A percentile compares a stretch with the other conserved stretches of the same genome.
phyloP scores from a whole-genome alignment of 2,888 invertebrate species.

The Lochmaea capreae region DNA sequence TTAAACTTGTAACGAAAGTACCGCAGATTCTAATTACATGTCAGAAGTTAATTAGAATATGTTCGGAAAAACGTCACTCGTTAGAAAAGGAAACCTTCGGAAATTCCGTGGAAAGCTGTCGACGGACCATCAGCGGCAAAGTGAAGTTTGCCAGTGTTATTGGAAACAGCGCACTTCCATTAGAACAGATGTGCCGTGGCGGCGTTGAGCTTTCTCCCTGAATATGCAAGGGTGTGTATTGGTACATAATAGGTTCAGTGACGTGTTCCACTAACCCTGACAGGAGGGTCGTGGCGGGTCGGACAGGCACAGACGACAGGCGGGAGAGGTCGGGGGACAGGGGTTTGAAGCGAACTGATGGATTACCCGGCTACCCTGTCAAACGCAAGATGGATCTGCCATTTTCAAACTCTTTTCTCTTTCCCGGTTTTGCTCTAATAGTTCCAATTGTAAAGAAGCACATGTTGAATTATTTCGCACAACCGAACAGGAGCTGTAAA shows the following conservation, averaged over 20 bases:
- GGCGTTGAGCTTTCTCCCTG: conserved; percentile 50
- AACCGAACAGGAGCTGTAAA: background rate
- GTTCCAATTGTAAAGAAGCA: conserved; percentile 22
- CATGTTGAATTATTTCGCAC: conserved; percentile 8
- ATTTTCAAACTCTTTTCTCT: conserved; percentile 65
- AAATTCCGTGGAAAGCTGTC: conserved; percentile 44
- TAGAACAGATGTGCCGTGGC: conserved; percentile 62
- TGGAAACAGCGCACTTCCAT: conserved; percentile 65
- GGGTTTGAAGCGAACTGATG: conserved; percentile 61
- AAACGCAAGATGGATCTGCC: conserved; percentile 68
- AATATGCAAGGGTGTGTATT: conserved; percentile 59
- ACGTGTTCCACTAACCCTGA: conserved; percentile 68
- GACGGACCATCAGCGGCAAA: conserved; percentile 38
- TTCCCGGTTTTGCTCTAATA: conserved; percentile 47
- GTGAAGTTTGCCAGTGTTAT: conserved; percentile 46
- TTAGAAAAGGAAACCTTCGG: conserved; percentile 35
- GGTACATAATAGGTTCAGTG: conserved; percentile 68
- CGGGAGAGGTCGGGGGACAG: conserved; percentile 45
- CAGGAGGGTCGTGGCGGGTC: conserved; percentile 60
- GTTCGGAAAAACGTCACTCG: conserved; percentile 25
- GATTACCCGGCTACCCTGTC: conserved; percentile 66
- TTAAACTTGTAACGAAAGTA: background rate
- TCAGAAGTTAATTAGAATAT: conserved; percentile 21
- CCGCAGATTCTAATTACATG: conserved; percentile 8
- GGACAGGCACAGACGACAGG: conserved; percentile 57